Conservation (phyloP, 2,888 invertebrate species). For the Elmis aenea region DNA sequence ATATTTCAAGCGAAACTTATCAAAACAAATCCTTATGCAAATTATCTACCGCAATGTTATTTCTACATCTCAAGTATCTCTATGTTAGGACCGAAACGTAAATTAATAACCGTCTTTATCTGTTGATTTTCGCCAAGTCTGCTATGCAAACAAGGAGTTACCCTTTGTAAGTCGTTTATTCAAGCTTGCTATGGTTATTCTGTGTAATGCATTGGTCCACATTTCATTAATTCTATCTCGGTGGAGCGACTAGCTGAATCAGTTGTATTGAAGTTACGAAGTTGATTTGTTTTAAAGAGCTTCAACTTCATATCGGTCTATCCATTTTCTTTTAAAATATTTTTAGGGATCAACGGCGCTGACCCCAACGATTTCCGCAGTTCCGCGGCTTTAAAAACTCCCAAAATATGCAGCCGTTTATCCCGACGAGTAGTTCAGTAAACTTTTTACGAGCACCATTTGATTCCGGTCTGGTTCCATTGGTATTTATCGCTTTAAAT, state of each 20-base stretch:
- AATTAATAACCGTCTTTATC: slow-evolving; percentile 6
- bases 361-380: slow-evolving; percentile 23
- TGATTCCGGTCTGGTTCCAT: slow-evolving; percentile 19
- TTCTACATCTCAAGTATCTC: too few relatives aligned
- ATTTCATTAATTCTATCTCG: slow-evolving; percentile 15
- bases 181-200: slow-evolving; percentile 3
- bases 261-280: slow-evolving; percentile 20
- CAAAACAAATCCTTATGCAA: slow-evolving; percentile 3
- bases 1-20: too few relatives aligned
- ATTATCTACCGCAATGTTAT: slow-evolving; percentile 4
- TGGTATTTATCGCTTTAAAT: slow-evolving; percentile 10
- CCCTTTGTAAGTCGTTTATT: slow-evolving; percentile 6
- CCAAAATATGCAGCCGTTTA: slow-evolving; percentile 30
- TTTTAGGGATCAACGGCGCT: slow-evolving; percentile 23
- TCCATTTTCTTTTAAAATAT: slow-evolving; percentile 23
- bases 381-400: slow-evolving; percentile 26
- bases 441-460: slow-evolving; percentile 30
- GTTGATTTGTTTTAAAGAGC: slow-evolving; percentile 20
- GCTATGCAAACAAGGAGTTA: slow-evolving; percentile 7
- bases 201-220: slow-evolving; percentile 6
- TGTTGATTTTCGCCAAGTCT: slow-evolving; percentile 4
- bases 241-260: slow-evolving; percentile 10
- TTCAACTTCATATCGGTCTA: slow-evolving; percentile 22
- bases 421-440: slow-evolving; percentile 24
- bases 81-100: too few relatives aligned